Evolutionary conservation across 2,888 invertebrate species (phyloP).

Genomic region (Pristionchus mayeri): DNA sequence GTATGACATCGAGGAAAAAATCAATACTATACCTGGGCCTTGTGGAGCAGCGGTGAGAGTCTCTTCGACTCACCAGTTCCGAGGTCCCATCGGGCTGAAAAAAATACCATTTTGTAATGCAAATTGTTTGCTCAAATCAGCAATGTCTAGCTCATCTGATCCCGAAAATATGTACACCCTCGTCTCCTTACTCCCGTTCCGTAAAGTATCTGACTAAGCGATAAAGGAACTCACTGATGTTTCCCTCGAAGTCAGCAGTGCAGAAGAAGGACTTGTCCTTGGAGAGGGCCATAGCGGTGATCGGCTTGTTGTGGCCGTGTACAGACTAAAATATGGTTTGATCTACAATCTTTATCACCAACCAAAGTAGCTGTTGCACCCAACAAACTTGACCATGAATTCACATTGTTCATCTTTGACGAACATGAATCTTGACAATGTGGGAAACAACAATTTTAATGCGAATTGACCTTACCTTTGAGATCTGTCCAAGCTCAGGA

Average conservation of each 20-base stretch:
- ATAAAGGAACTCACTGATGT: constrained; percentile 81
- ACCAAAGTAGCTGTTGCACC: not conserved
- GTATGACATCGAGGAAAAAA: not conserved
- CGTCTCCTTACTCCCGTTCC: too few relatives aligned
- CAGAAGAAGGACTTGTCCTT: constrained; percentile 86
- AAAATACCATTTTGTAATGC: too few relatives aligned
- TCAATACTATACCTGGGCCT: constrained; percentile 86
- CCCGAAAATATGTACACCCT: too few relatives aligned
- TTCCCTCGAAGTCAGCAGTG: constrained; percentile 94
- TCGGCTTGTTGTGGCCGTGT: constrained; percentile 96
- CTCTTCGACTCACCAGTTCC: constrained; percentile 86
- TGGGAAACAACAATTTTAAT: not conserved
- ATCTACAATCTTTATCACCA: not conserved
- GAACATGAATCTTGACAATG: too few relatives aligned
- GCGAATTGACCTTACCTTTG: constrained; percentile 80
- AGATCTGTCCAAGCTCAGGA: constrained; percentile 86
- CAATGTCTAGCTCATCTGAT: too few relatives aligned
- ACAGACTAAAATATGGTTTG: constrained; percentile 59
- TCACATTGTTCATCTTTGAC: too few relatives aligned
- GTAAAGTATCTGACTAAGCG: not conserved
- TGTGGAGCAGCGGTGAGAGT: constrained; percentile 86
- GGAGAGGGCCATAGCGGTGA: constrained; percentile 87
- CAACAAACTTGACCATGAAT: not conserved
- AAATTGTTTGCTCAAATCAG: too few relatives aligned
- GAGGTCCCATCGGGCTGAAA: constrained; percentile 78